Conservation (phyloP, 2,888 invertebrate species). For the Oxytorus armatus region DNA sequence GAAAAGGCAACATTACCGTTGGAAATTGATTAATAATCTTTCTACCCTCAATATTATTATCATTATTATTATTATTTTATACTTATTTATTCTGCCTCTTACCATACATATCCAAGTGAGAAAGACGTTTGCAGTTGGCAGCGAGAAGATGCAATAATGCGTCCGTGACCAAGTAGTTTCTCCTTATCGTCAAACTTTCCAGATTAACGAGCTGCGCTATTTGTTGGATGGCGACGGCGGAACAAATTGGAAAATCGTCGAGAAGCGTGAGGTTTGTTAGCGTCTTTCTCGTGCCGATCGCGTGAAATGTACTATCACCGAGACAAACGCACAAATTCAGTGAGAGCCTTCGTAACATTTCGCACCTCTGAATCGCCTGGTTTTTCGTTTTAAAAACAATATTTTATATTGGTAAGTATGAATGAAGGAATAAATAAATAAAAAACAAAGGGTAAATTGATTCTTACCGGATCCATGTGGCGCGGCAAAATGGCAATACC, state of each 20-base stretch:
- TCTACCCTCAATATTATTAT: not conserved
- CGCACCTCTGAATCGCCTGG: slow-evolving; percentile 74
- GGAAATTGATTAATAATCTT: too few species aligned
- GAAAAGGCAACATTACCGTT: too few species aligned
- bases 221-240: slow-evolving; percentile 79
- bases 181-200: slow-evolving; percentile 84
- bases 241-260: slow-evolving; percentile 79
- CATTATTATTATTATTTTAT: slow-evolving; percentile 56
- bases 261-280: slow-evolving; percentile 74
- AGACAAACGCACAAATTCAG: slow-evolving; percentile 74
- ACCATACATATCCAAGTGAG: slow-evolving; percentile 73
- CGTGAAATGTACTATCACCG: slow-evolving; percentile 71
- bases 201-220: slow-evolving; percentile 84
- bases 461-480: slow-evolving; percentile 75
- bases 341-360: slow-evolving; percentile 73
- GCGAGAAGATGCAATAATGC: slow-evolving; percentile 85
- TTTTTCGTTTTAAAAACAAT: slow-evolving; percentile 15
- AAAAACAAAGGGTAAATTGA: not conserved
- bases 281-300: slow-evolving; percentile 72
- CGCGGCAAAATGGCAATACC: slow-evolving; percentile 73
- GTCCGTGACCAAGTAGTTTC: slow-evolving; percentile 85
- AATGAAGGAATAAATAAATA: slow-evolving; percentile 7
- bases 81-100: too few species aligned
- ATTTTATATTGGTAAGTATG: not conserved
- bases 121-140: slow-evolving; percentile 74